Base-by-base conservation (phyloP, 2,113 vertebrate species). In the Mustela lutreola region DNA sequence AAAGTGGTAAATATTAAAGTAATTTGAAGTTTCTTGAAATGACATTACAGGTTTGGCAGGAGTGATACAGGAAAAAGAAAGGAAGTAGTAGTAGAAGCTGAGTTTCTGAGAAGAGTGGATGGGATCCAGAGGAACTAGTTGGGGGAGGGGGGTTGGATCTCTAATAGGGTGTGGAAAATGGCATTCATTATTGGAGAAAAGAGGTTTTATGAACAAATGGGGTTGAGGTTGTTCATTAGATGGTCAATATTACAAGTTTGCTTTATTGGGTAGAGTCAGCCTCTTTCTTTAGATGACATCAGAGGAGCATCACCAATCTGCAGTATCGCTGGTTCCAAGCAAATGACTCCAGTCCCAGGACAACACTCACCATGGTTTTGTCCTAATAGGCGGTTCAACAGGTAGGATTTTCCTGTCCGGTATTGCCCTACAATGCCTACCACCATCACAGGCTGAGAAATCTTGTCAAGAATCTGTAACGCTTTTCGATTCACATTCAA, bases 381-480 rank as follows among this genome's bases (percentile, higher is more conserved):
- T 65, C 97, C 95, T 8, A 96, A 96, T 78, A 98, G 75, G 5
- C 53, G 31, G 85, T 98, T 98, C 98, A 98, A 98, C 33, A 98
- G 76, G 87, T 97, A 98, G 28, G 98, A 98, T 24, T 98, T 98
- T 45, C 98, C 98, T 0, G 97, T 97, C 7, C 94, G 83, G 48
- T 94, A 98, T 7, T 48, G 76, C 9, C 98, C 98, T 67, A 87
- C 84, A 5, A 98, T 97, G 53, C 98, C 97, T 65, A 98, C 98
- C 60, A 98, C 97, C 53, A 98, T 97, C 53, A 97, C 92, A 76
- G 75, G 75, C 39, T 98, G 75, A 2, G 45, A 12, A 33, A 98
- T 94, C 14, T 53, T 33, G 14, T 65, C 1, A 6, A 98, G 96
- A 39, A 97, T 56, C 42, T 62, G 5, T 12, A 96, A 11, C 14